A percentile compares a stretch with the other conserved stretches of the same genome.
Conservation (phyloP, 2,113 vertebrate genomes). For the Prunella fulvescens region DNA sequence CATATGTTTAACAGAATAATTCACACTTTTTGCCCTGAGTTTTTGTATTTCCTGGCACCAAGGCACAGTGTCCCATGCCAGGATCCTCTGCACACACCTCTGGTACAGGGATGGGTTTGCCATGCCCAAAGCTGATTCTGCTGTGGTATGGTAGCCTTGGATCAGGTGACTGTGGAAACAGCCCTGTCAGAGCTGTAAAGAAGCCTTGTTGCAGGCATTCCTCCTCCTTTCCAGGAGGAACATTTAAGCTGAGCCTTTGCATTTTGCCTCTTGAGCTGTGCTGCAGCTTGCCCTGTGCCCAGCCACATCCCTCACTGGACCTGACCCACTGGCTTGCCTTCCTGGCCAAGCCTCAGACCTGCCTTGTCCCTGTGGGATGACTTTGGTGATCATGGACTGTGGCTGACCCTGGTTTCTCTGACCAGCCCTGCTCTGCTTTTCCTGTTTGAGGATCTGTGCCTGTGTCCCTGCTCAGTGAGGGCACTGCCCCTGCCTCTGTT, state of each 20-base stretch:
- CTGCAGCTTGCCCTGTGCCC: not conserved
- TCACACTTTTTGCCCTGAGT: accelerated
- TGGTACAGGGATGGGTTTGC: not conserved
- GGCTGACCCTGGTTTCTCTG: not conserved
- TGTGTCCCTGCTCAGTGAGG: not conserved
- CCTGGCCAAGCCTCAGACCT: not conserved
- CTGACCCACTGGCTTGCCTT: not conserved
- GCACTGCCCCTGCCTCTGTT: slow-evolving; percentile 5
- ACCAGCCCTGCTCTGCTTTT: not conserved
- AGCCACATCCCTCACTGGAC: not conserved
- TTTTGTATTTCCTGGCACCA: not conserved
- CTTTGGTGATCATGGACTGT: not conserved
- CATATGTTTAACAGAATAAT: not conserved
- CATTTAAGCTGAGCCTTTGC: not conserved
- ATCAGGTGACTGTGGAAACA: not conserved
- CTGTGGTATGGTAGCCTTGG: not conserved
- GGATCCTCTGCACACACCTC: not conserved
- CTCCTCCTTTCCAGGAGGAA: not conserved
- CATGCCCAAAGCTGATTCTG: not conserved
- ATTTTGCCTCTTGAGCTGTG: not conserved
- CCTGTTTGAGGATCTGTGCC: not conserved
- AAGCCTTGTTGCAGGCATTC: not conserved
- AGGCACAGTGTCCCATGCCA: accelerated
- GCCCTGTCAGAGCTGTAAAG: not conserved
- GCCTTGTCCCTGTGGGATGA: not conserved